Evolutionary conservation across 2,888 invertebrate species (phyloP), one percentile per base, ranked within the genome.

Genomic region (Cistogaster globosa): DNA sequence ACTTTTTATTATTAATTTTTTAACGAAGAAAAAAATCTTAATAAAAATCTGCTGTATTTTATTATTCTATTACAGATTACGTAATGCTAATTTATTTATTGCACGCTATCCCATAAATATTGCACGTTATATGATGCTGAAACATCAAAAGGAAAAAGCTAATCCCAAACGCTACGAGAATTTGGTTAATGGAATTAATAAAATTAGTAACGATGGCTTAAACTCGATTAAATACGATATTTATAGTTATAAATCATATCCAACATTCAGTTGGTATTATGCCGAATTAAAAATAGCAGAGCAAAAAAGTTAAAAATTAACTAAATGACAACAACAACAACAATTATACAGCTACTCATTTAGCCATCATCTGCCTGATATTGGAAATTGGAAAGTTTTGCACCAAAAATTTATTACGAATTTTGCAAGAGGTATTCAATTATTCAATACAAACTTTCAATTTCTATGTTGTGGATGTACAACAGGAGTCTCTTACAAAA

Each of bases 101-200:
- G 96, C 97, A 20, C 95, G 99, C 88, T 99, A 99, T 92, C 97
- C 98, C 67, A 94, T 96, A 88, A 96, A 96, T 84, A 96, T 99
- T 87, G 99, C 99, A 0, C 94, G 98, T 45, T 99, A 99, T 93
- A 97, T 97, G 87, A 99, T 99, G 99, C 94, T 99, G 87, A 95
- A 95, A 88, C 99, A 99, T 93, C 96, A 95, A 89, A 97, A 97
- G 90, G 97, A 97, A 88, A 95, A 96, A 89, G 96, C 98, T 5
- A 98, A 98, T 93, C 98, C 98, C 16, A 96, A 97, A 92, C 95
- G 97, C 97, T 97, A 96, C 90, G 97, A 98, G 91, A 95, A 97
- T 87, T 93, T 98, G 71, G 96, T 96, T 85, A 96, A 96, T 88
- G 98, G 98, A 18, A 96, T 96, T 87, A 96, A 96, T 90, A 95